phyloP scores from a whole-genome alignment of 2,888 invertebrate species.

The Caenorhabditis plicata region DNA sequence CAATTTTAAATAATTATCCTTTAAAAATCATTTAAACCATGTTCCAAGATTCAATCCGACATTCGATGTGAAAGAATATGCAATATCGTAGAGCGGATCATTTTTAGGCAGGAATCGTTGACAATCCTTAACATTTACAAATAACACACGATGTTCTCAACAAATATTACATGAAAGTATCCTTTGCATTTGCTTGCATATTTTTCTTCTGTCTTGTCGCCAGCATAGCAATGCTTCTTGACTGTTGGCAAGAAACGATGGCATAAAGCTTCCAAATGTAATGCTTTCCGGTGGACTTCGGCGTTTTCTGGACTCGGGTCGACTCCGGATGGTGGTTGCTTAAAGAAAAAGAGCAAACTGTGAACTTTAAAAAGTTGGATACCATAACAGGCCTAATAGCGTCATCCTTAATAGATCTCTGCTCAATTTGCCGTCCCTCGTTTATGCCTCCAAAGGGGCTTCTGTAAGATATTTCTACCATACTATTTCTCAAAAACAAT shows the following conservation, averaged over 20 bases:
- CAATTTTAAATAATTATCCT: too few relatives aligned
- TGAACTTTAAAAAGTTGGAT: too few relatives aligned
- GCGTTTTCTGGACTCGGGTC: conserved; percentile 28
- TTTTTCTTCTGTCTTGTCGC: conserved; percentile 33
- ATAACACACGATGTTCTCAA: too few relatives aligned
- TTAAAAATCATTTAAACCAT: conserved; percentile 8
- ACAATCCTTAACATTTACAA: conserved; percentile 54
- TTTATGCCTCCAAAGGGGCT: conserved; percentile 39
- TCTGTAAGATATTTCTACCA: too few relatives aligned
- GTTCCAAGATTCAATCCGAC: conserved; percentile 54
- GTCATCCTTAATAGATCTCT: conserved; percentile 18
- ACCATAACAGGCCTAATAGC: too few relatives aligned
- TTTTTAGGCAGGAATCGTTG: conserved; percentile 48
- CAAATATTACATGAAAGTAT: conserved; percentile 46
- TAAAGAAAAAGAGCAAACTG: too few relatives aligned
- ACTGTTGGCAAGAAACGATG: conserved; percentile 42
- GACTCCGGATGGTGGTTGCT: conserved; percentile 23
- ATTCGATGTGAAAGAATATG: conserved; percentile 47
- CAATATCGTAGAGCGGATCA: conserved; percentile 54
- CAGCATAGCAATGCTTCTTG: conserved; percentile 38
- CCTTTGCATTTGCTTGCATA: conserved; percentile 48
- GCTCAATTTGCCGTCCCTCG: conserved; percentile 23
- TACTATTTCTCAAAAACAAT: too few relatives aligned
- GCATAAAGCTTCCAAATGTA: conserved; percentile 28
- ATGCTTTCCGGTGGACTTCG: conserved; percentile 24